These are phyloP conservation scores for Eugnorisma glareosa DNA, from an alignment of 2,888 invertebrate genomes.

Conservation along the genomic window DNA sequence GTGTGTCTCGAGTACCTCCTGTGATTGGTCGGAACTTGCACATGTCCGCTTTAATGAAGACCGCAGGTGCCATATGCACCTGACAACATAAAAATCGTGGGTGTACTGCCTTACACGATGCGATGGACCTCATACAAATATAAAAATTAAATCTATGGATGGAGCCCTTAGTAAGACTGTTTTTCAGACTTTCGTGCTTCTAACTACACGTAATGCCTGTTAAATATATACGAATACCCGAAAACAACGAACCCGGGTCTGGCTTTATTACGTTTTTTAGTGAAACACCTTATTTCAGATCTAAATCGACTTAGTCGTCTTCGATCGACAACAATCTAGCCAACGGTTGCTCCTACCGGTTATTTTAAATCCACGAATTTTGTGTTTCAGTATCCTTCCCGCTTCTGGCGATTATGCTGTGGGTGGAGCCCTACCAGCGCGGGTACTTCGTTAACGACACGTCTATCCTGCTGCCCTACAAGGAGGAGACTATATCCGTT, in stretches of 20 bases:
- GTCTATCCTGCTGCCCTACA: conserved; percentile 95
- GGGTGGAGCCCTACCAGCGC: conserved; percentile 93
- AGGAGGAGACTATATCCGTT: conserved; percentile 93
- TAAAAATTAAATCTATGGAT: too few relatives aligned
- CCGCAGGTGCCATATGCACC: neutral
- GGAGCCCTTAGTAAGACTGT: neutral
- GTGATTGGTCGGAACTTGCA: too few relatives aligned
- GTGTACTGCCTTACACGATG: neutral
- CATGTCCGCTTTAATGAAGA: too few relatives aligned
- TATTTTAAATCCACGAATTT: conserved; percentile 9
- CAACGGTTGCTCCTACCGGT: too few relatives aligned
- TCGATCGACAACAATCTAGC: neutral
- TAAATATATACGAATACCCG: neutral
- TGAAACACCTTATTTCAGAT: neutral
- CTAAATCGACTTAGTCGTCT: neutral
- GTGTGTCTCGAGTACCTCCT: too few relatives aligned
- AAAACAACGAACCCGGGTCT: neutral
- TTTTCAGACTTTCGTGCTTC: neutral
- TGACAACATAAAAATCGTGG: neutral
- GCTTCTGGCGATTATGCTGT: conserved; percentile 92
- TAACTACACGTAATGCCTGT: neutral
- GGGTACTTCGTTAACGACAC: conserved; percentile 98
- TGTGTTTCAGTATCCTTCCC: conserved; percentile 92
- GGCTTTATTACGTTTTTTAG: neutral
- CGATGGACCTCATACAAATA: too few relatives aligned